Base-by-base conservation (phyloP, 1,140 invertebrate species). In the Bombus turneri region DNA sequence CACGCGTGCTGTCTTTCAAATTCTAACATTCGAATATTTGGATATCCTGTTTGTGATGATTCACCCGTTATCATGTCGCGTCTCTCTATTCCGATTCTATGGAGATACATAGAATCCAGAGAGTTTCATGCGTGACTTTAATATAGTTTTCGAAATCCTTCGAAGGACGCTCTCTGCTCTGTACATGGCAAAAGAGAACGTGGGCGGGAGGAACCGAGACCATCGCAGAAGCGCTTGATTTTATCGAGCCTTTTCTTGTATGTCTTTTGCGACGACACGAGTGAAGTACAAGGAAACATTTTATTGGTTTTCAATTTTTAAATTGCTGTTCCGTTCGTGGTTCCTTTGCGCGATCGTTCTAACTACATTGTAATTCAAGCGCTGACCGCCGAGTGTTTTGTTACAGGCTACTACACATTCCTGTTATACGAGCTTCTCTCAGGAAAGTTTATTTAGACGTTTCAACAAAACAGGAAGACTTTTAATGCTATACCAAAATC, bases 71-170 rank as follows among this genome's bases (percentile, higher is more conserved):
- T 6, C 28, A 22, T 47, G 28, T 34, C 31, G 18, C 5, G 73
- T 31, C 59, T 12, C 57, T 43, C 12, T n/a, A 34, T 41, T 43
- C 1, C 22, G 34, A 79, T 79, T 66, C 39, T 13, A 41, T 31
- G 22, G 22, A 34, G 12, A 22, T 66, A n/a, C 59, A 10, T n/a
- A 13, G 76, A 78, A 41, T 41, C 57, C 28, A 39, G 34, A 12
- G 68, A 72, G 53, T 72, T 72, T 41, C 37, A 39, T 81, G 68
- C 68, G 41, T 10, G 43, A 2, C 37, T 69, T 41, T 72, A 81
- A 72, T 59, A 39, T 37, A 59, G 34, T 81, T 81, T 81, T 81
- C 66, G 43, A 81, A 81, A 72, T 72, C 34, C 37, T 59, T 81
- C 28, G 13, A n/a, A 13, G 28, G 43, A 71, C 28, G 15, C 31